A percentile compares a stretch with the other conserved stretches of the same genome.
Evolutionary conservation across 2,113 vertebrate species (phyloP).

Genomic region (Aplodontia rufa): DNA sequence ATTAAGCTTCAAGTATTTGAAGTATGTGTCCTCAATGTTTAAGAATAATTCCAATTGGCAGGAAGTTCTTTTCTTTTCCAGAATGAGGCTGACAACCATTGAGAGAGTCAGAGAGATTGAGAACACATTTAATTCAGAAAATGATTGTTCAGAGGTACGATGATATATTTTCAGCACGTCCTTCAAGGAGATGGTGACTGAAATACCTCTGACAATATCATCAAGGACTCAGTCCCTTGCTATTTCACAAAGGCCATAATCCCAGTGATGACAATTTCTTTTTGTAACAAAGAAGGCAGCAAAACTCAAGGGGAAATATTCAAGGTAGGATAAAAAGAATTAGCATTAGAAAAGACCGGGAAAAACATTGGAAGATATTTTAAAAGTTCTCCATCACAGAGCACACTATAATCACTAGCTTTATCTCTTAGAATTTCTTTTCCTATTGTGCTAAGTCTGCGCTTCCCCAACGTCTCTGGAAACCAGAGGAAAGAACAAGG

Average conservation of each 20-base stretch:
- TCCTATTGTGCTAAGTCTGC: not conserved
- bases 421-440: not conserved
- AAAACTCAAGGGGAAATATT: conserved; percentile 8
- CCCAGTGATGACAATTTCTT: not conserved
- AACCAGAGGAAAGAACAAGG: not conserved
- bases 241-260: not conserved
- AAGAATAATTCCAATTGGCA: not conserved
- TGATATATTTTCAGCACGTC: not conserved
- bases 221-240: not conserved
- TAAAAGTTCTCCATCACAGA: not conserved
- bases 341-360: conserved; percentile 17
- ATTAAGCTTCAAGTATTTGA: not conserved
- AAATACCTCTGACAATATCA: not conserved
- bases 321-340: conserved; percentile 16
- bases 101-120: not conserved
- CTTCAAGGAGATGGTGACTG: not conserved
- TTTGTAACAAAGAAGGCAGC: conserved; percentile 18
- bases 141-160: not conserved
- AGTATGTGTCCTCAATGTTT: not conserved
- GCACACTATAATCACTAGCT: not conserved
- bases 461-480: not conserved
- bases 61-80: not conserved
- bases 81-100: not conserved
- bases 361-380: not conserved
- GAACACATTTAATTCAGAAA: not conserved